These are phyloP conservation scores for Sapajus apella DNA, from an alignment of 2,113 vertebrate genomes.

Conservation along the genomic window DNA sequence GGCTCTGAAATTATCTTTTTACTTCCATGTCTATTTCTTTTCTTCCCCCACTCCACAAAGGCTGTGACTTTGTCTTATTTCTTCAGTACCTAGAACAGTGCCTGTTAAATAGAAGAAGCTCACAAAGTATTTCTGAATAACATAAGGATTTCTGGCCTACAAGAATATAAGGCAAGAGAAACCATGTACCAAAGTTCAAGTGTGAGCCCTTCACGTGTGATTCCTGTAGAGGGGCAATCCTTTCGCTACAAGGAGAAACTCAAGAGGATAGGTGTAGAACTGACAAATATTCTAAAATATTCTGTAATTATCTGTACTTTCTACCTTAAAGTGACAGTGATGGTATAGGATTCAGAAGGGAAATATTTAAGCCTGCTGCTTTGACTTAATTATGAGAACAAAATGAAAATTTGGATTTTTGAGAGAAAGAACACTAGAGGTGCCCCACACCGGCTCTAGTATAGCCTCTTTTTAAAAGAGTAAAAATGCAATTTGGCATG, in stretches of 20 bases:
- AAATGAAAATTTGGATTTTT: slow-evolving; percentile 37
- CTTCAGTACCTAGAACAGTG: slow-evolving; percentile 31
- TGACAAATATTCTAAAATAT: neutral
- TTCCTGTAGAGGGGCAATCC: neutral
- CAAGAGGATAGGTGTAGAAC: neutral
- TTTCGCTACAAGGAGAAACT: neutral
- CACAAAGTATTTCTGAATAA: slow-evolving; percentile 22
- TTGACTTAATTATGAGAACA: slow-evolving; percentile 3
- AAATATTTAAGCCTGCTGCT: neutral
- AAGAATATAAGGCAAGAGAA: neutral
- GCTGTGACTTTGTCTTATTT: neutral
- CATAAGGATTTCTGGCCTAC: neutral
- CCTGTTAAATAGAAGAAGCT: neutral
- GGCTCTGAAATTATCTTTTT: slow-evolving; percentile 5
- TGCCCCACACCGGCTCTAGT: neutral
- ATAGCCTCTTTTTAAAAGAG: neutral
- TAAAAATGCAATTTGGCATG: neutral
- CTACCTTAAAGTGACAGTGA: neutral
- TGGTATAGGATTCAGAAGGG: neutral
- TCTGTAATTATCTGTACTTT: neutral
- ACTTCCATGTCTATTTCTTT: neutral
- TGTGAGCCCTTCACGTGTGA: neutral
- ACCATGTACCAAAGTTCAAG: neutral
- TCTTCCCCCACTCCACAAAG: neutral
- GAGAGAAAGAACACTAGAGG: neutral